Evolutionary conservation across 2,888 invertebrate species (phyloP), one percentile per base, ranked within the genome.

Genomic region (Coecobrya sp.): DNA sequence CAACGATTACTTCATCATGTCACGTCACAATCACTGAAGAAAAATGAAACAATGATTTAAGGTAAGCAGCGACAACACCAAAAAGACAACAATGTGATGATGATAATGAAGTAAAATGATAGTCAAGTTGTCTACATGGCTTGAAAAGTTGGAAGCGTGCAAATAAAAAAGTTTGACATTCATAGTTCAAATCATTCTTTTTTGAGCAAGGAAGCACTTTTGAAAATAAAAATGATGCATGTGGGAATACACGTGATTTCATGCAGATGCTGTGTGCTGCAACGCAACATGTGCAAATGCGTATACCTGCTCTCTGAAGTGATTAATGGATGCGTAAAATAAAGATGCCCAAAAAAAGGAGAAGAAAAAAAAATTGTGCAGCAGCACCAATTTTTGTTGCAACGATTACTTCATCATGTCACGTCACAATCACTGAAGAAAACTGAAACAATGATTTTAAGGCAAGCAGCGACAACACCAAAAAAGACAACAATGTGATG

Each of bases 151-250:
- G 62, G 62, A 62, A 62, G 62, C 62, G 62, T 62, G 62, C 25
- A 62, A 22, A 25, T 25, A 5, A 49, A 11, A 10, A 7, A 13
- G 13, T 10, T 10, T 7, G 49, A 49, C 13, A 49, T 49, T 1
- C 49, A 49, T 10, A 7, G 5, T 7, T 11, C 1, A 49, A 11
- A 49, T 49, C 49, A 49, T 49, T 49, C 11, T 49, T 49, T 10
- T 49, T 49, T n/a, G n/a, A n/a, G n/a, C n/a, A 59, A 59, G 59
- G 59, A 59, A 59, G 22, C 10, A 62, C 10, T 22, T 62, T 25
- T 62, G 62, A 62, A n/a, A n/a, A n/a, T n/a, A n/a, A n/a, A n/a
- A n/a, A 62, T 62, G 62, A 62, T 62, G 62, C 62, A 25, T 62
- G 22, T 62, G 62, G 62, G 62, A 62, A 62, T 5, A 62, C 62